These are phyloP conservation scores for Gymnothorax reevesii DNA, from an alignment of 2,797 vertebrate species.

Conservation along the genomic window DNA sequence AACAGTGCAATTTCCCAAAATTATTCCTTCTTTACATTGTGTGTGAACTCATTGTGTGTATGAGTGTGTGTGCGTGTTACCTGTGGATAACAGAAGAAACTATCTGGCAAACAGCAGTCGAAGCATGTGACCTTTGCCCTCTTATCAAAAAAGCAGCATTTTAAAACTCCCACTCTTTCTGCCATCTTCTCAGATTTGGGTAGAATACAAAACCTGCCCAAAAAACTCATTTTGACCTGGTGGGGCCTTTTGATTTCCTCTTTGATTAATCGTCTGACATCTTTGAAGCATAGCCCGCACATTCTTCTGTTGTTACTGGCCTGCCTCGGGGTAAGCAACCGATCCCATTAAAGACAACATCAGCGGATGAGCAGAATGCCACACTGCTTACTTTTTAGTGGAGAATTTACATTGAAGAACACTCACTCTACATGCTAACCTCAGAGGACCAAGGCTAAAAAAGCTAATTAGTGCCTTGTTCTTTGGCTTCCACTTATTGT, in stretches of 20 bases:
- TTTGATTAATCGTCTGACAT: background rate
- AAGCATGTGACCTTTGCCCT: background rate
- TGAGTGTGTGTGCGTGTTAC: background rate
- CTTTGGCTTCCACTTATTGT: too few relatives aligned
- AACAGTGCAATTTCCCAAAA: background rate
- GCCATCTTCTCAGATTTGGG: background rate
- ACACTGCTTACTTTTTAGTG: background rate
- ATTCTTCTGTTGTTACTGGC: background rate
- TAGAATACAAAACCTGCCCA: background rate
- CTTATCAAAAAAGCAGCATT: background rate
- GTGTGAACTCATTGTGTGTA: background rate
- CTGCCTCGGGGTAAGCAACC: background rate
- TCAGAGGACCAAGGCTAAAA: too few relatives aligned
- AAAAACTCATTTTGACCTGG: background rate
- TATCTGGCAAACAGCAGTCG: background rate
- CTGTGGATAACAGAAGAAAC: background rate
- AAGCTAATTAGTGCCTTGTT: too few relatives aligned
- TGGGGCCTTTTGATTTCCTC: background rate
- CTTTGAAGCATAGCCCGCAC: background rate
- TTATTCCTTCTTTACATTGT: background rate
- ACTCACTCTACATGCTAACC: too few relatives aligned
- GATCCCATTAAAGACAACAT: background rate
- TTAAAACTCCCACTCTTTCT: constrained; percentile 14
- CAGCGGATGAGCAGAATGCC: background rate
- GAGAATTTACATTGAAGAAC: too few relatives aligned